phyloP scores from a whole-genome alignment of 2,888 invertebrate genomes.

The Archaeoteleia sp. region DNA sequence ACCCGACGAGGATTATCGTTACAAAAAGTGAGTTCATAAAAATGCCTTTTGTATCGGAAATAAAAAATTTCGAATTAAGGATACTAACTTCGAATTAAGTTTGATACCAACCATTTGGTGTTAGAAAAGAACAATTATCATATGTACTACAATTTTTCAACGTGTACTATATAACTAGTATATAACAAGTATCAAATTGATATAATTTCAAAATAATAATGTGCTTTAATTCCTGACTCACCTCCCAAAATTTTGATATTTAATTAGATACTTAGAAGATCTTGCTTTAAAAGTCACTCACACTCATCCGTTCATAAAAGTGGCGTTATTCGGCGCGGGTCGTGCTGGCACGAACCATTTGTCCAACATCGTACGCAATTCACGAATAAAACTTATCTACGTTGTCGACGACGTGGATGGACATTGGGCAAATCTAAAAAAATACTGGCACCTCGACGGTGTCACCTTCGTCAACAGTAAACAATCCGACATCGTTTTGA shows the following conservation, averaged over 20 bases:
- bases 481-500: slow-evolving; percentile 76
- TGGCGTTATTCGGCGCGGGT: slow-evolving; percentile 79
- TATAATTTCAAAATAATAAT: too few relatives aligned
- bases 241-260: background rate
- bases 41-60: background rate
- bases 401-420: slow-evolving; percentile 77
- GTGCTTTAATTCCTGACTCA: too few relatives aligned
- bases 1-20: slow-evolving; percentile 75
- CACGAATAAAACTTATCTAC: slow-evolving; percentile 77
- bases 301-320: slow-evolving; percentile 69
- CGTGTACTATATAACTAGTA: too few relatives aligned
- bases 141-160: too few relatives aligned
- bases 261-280: slow-evolving; percentile 74
- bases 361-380: slow-evolving; percentile 75
- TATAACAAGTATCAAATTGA: too few relatives aligned
- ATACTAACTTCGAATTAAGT: background rate
- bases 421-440: slow-evolving; percentile 74
- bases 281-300: slow-evolving; percentile 66
- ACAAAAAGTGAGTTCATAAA: slow-evolving; percentile 76
- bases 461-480: slow-evolving; percentile 76
- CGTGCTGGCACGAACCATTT: slow-evolving; percentile 80
- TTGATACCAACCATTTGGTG: too few relatives aligned
- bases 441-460: slow-evolving; percentile 76
- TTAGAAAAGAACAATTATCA: too few relatives aligned
- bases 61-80: slow-evolving; percentile 1